A percentile compares a stretch with the other conserved stretches of the same genome.
phyloP scores from a whole-genome alignment of 2,113 vertebrate species.

The Petrocephalus microphthalmus region DNA sequence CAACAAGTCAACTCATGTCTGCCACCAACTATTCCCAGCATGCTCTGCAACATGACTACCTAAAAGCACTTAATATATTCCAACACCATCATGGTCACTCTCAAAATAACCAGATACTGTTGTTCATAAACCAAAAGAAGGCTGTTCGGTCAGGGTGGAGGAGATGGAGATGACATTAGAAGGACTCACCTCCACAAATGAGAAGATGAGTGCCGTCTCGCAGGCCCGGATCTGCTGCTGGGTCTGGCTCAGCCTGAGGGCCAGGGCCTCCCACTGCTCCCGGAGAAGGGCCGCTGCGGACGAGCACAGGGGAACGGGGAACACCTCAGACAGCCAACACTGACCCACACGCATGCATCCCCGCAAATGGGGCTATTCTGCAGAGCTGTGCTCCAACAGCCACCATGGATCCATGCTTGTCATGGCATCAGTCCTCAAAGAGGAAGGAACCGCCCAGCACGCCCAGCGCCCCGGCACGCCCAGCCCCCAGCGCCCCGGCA shows the following conservation, averaged over 20 bases:
- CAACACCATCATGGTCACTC: background rate
- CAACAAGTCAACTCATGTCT: background rate
- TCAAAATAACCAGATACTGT: background rate
- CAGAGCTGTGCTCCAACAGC: background rate
- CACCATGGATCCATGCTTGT: background rate
- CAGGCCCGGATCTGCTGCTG: conserved; percentile 90
- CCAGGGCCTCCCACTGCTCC: conserved; percentile 84
- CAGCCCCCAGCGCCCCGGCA: background rate
- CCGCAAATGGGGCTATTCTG: background rate
- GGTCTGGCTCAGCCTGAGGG: conserved; percentile 78
- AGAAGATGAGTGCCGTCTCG: conserved; percentile 83
- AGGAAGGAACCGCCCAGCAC: background rate
- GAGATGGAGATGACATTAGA: background rate
- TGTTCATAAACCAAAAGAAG: background rate
- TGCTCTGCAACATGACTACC: background rate
- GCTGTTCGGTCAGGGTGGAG: background rate
- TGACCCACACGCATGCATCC: background rate
- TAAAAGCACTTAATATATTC: background rate
- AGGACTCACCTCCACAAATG: conserved; percentile 88
- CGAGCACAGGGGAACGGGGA: conserved; percentile 18
- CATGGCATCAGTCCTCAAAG: background rate
- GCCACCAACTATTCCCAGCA: background rate
- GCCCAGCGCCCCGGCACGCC: no score
- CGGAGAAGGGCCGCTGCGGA: conserved; percentile 68
- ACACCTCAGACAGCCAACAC: background rate